Conservation (phyloP, 2,797 vertebrate species). For the Loris lydekkerianus region DNA sequence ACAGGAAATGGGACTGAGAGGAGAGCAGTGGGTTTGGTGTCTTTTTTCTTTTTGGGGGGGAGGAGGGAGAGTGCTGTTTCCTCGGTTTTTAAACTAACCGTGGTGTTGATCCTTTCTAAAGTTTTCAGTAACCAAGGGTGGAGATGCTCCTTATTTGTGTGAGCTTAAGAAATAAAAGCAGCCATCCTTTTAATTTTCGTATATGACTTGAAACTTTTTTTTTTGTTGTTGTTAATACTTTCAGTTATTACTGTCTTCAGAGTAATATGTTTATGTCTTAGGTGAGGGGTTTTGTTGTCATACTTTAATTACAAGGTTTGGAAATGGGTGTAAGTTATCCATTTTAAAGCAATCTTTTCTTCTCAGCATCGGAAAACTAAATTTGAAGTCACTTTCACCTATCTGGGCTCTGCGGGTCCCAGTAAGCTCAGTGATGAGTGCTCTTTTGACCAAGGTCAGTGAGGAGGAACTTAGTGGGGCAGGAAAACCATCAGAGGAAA, state of each 20-base stretch:
- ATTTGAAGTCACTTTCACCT: slow-evolving; percentile 40
- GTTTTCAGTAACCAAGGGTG: not conserved
- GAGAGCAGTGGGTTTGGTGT: not conserved
- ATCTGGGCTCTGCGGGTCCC: not conserved
- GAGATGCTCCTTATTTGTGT: not conserved
- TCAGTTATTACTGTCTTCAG: slow-evolving; percentile 40
- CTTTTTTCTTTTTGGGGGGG: not conserved
- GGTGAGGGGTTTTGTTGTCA: not conserved
- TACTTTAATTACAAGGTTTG: slow-evolving; percentile 14
- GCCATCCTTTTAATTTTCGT: not conserved
- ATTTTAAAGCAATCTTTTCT: slow-evolving; percentile 21
- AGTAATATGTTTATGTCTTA: slow-evolving; percentile 33
- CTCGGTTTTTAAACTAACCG: not conserved
- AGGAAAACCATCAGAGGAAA: not conserved
- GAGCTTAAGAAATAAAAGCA: not conserved
- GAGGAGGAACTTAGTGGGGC: not conserved
- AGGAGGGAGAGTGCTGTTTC: too few species aligned
- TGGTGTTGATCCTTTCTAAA: not conserved
- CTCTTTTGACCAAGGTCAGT: slow-evolving; percentile 30
- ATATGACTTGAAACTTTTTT: slow-evolving; percentile 26
- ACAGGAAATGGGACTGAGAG: not conserved
- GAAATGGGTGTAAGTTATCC: not conserved
- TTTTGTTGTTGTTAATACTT: not conserved
- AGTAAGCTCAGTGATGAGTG: slow-evolving; percentile 13
- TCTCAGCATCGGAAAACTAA: not conserved